Evolutionary conservation across 2,113 vertebrate species (phyloP).

Genomic region (Castor canadensis): DNA sequence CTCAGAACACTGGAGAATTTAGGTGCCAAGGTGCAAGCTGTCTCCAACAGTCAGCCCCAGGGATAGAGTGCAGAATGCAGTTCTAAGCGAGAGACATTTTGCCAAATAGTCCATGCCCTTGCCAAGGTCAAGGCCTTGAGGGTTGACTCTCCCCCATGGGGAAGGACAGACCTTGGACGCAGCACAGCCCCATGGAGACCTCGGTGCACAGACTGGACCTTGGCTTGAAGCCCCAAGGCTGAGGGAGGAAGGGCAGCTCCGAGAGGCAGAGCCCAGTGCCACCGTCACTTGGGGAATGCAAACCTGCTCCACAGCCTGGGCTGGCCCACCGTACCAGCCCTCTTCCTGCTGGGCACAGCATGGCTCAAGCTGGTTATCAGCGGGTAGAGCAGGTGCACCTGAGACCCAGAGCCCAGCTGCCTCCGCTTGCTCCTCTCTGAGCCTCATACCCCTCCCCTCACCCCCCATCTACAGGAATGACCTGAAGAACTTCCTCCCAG

Average conservation of each 20-base stretch:
- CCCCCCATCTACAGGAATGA: neutral
- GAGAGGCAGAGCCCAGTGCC: neutral
- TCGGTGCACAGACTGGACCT: neutral
- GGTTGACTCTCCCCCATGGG: too few relatives aligned
- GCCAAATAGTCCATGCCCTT: neutral
- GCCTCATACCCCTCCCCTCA: accelerated
- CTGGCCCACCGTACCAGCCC: neutral
- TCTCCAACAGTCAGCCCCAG: neutral
- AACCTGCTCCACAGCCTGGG: neutral
- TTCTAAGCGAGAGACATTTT: neutral
- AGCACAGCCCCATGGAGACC: neutral
- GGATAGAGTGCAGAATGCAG: neutral
- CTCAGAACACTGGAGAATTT: neutral
- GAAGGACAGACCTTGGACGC: neutral
- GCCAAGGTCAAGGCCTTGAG: neutral
- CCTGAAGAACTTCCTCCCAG: neutral
- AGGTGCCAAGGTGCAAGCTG: accelerated
- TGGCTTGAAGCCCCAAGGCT: neutral
- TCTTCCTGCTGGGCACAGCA: neutral
- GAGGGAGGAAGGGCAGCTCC: neutral
- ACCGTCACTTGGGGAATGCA: accelerated
- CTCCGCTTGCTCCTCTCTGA: neutral
- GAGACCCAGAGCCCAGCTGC: neutral
- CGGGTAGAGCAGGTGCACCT: neutral
- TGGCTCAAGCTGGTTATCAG: neutral